Conservation (phyloP, 2,888 invertebrate genomes). For the Tinea trinotella region DNA sequence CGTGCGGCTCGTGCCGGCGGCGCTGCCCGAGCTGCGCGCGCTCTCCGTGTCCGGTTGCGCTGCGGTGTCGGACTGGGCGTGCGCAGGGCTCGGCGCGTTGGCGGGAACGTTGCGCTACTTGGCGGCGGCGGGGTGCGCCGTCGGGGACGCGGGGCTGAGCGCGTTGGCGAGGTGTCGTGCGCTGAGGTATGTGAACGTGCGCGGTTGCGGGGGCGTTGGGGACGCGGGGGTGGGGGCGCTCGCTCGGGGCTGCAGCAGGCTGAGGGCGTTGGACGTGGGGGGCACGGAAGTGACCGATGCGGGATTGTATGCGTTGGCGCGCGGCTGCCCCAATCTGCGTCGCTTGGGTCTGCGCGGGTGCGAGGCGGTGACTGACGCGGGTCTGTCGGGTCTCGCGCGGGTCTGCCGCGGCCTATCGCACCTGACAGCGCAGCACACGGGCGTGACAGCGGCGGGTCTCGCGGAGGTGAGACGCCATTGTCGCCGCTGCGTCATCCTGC, state of each 20-base stretch:
- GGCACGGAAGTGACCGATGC: conserved; percentile 95
- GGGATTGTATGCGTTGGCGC: conserved; percentile 87
- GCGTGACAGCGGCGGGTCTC: conserved; percentile 90
- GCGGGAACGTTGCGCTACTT: conserved; percentile 92
- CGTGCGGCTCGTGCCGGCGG: conserved; percentile 91
- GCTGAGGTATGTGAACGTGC: conserved; percentile 88
- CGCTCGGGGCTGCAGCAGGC: conserved; percentile 80
- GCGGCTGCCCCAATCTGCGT: conserved; percentile 91
- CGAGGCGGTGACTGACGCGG: conserved; percentile 91
- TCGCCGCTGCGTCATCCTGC: conserved; percentile 93
- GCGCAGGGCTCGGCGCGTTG: conserved; percentile 90
- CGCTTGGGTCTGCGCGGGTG: conserved; percentile 92
- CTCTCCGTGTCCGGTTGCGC: conserved; percentile 92
- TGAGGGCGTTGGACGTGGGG: conserved; percentile 92
- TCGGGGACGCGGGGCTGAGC: conserved; percentile 91
- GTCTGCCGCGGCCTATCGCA: conserved; percentile 85
- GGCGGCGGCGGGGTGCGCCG: conserved; percentile 94
- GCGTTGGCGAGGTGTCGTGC: conserved; percentile 92
- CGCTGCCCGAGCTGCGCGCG: conserved; percentile 91
- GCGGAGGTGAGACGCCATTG: conserved; percentile 91
- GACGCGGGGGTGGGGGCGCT: conserved; percentile 90
- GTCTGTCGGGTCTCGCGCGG: conserved; percentile 40
- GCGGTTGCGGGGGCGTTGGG: conserved; percentile 95
- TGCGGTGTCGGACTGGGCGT: conserved; percentile 90
- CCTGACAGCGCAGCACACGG: conserved; percentile 94